Percentiles rank a stretch among this genome's conserved stretches.
Evolutionary conservation across 2,797 vertebrate species (phyloP).

Genomic region (Cercopithecus mitis): DNA sequence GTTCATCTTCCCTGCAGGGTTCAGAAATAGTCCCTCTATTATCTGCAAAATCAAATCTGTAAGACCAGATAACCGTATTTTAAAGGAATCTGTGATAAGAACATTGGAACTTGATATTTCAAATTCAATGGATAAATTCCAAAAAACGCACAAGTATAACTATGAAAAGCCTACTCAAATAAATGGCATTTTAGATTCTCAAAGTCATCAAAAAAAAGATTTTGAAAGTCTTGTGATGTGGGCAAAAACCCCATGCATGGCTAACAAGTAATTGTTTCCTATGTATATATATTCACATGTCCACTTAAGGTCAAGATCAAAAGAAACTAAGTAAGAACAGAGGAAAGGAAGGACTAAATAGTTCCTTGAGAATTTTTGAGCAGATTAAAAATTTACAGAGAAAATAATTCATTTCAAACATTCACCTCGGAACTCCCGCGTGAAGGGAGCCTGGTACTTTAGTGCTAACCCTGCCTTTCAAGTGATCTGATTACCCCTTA

Average conservation of each 20-base stretch:
- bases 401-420: conserved; percentile 84
- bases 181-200: not conserved
- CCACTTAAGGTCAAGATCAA: conserved; percentile 44
- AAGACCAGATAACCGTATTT: not conserved
- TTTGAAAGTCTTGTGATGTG: not conserved
- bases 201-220: not conserved
- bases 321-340: conserved; percentile 48
- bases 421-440: conserved; percentile 82
- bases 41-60: not conserved
- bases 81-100: not conserved
- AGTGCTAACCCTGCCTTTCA: conserved; percentile 84
- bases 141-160: not conserved
- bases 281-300: not conserved
- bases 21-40: not conserved
- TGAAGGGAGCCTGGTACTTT: conserved; percentile 84
- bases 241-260: not conserved
- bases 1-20: not conserved
- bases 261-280: not conserved
- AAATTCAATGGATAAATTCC: not conserved
- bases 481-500: conserved; percentile 89
- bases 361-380: conserved; percentile 81
- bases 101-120: not conserved
- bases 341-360: conserved; percentile 61
- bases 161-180: not conserved
- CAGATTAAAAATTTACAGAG: conserved; percentile 90